Evolutionary conservation across 2,797 vertebrate genomes (phyloP), one percentile per base, ranked within the genome.

Genomic region (Diplodus sargus): DNA sequence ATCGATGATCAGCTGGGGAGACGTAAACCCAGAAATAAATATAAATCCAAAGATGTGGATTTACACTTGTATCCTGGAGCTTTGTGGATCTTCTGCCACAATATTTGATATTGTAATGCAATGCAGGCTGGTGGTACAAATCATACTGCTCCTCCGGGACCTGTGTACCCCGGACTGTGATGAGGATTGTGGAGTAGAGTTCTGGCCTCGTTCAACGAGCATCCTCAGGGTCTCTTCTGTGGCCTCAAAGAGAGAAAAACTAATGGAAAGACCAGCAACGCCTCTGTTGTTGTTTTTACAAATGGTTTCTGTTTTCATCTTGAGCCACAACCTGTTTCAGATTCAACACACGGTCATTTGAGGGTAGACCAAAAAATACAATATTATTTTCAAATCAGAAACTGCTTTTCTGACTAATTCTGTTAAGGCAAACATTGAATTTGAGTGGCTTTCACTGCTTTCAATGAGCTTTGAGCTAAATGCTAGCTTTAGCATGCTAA

Each of bases 1-100:
- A 91, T 78, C 39, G 45, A 88, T 52, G 75, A 84, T 78, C 78
- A 28, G 54, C 80, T 74, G 39, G 78, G 83, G 79, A 80, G 20
- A 68, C 62, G 30, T 81, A 71, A 75, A 80, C 45, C 18, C 23
- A 49, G 23, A 67, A 42, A 54, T 52, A 20, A 7, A 49, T 39
- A 34, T 18, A 74, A 53, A 68, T 51, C 57, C 22, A 8, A 42
- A 56, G 13, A 13, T 22, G 62, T 76, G 66, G 30, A 68, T 78
- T 74, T 70, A 62, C 43, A 42, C 23, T 8, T 51, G 4, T 4
- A 18, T 42, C n/a, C 22, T 60, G 17, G 9, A 78, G 56, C 76
- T 79, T 74, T 81, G 63, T 74, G 75, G 62, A 47, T 74, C 77
- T 42, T 54, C 60, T 61, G 30, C 28, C 6, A 4, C 80, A 54